A percentile compares a stretch with the other conserved stretches of the same genome.
Evolutionary conservation across 2,797 vertebrate genomes (phyloP).

Genomic region (Schizopygopsis pylzovi): DNA sequence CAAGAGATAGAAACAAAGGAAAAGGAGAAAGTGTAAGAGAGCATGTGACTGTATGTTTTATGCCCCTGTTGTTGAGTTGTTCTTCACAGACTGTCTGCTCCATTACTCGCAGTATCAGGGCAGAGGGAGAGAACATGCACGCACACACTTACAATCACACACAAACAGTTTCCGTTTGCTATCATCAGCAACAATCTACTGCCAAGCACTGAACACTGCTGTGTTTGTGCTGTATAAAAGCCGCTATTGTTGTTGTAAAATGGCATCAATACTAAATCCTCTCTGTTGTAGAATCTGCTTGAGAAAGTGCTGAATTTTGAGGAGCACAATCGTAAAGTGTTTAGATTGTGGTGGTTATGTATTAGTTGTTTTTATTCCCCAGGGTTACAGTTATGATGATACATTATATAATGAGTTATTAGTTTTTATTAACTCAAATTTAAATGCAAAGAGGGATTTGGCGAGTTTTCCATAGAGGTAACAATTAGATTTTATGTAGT

Average conservation of each 20-base stretch:
- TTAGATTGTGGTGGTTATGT: conserved; percentile 8
- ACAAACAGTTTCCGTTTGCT: conserved; percentile 38
- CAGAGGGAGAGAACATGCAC: conserved; percentile 20
- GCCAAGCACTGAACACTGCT: conserved; percentile 32
- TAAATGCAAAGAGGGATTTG: conserved; percentile 15
- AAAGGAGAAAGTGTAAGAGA: background rate
- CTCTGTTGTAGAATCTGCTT: conserved; percentile 15
- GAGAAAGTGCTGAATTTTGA: conserved; percentile 19
- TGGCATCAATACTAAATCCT: conserved; percentile 30
- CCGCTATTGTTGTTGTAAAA: conserved; percentile 17
- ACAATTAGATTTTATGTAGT: conserved; percentile 4
- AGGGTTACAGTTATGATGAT: conserved; percentile 31
- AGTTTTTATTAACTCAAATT: conserved; percentile 32
- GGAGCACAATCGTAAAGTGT: background rate
- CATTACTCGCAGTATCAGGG: conserved; percentile 56
- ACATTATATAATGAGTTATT: conserved; percentile 36
- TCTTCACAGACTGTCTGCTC: conserved; percentile 57
- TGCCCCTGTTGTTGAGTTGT: conserved; percentile 43
- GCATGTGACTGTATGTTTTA: conserved; percentile 41
- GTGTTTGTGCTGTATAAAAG: conserved; percentile 43
- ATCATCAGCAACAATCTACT: conserved; percentile 47
- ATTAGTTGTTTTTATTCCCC: conserved; percentile 18
- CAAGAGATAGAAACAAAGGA: background rate
- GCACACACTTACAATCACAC: conserved; percentile 16
- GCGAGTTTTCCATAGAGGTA: background rate